These are phyloP conservation scores for Alosa alosa DNA, from an alignment of 2,113 vertebrate genomes.

Conservation along the genomic window DNA sequence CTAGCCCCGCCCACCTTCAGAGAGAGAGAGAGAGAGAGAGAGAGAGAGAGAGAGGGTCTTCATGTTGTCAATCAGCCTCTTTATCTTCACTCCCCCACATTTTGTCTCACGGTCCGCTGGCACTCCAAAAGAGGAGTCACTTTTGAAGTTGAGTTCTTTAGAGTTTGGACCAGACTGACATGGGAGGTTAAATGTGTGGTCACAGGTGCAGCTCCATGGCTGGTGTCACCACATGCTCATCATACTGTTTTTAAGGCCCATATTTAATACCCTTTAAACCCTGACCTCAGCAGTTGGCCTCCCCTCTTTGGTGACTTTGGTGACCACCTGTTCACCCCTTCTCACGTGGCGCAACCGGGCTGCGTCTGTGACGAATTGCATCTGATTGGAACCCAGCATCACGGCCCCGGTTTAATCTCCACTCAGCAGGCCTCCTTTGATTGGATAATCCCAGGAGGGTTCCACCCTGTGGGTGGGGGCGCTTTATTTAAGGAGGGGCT, in stretches of 20 bases:
- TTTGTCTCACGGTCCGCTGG: not conserved
- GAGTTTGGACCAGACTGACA: not conserved
- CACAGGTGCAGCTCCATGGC: not conserved
- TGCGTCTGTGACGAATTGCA: slow-evolving; percentile 26
- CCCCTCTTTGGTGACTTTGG: not conserved
- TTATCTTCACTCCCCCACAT: slow-evolving; percentile 3
- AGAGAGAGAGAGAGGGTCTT: not conserved
- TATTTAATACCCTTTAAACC: slow-evolving; percentile 9
- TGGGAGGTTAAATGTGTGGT: slow-evolving; percentile 12
- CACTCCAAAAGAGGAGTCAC: not conserved
- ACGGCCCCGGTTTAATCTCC: slow-evolving; percentile 29
- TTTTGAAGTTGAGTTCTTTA: not conserved
- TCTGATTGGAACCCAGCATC: slow-evolving; percentile 31
- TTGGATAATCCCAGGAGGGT: slow-evolving; percentile 25
- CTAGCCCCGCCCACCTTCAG: not conserved
- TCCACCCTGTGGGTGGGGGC: not conserved
- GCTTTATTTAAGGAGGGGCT: not conserved
- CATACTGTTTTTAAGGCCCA: not conserved
- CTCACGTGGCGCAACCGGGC: not conserved
- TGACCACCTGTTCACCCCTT: slow-evolving; percentile 6
- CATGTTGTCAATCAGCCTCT: not conserved
- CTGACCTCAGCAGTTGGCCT: slow-evolving; percentile 12
- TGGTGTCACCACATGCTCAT: not conserved
- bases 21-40: too few species aligned
- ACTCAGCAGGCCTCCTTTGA: slow-evolving; percentile 10